Evolutionary conservation across 2,113 vertebrate genomes (phyloP), one percentile per base, ranked within the genome.

Genomic region (Aspidoscelis tigris): DNA sequence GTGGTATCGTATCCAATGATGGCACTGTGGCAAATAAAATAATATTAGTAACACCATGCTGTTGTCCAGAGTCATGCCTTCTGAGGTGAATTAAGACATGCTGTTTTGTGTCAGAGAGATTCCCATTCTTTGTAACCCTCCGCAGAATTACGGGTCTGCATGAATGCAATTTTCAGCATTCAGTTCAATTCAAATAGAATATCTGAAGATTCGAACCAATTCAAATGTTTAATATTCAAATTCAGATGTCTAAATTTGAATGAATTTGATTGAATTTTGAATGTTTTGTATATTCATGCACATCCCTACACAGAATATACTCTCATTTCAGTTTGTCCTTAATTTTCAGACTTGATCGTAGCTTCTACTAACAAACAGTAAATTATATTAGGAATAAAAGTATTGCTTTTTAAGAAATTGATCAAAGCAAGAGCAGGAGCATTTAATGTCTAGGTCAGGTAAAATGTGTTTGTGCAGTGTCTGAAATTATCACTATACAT

Each of bases 401-500:
- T 61, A 41, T 0, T 85, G 80, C 70, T 79, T 72, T 82, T 53
- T 88, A 79, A 82, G 76, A 83, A 81, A 80, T 88, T 22, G 12
- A 41, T 90, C 86, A 22, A 78, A 22, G 66, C 74, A 65, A 77
- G 3, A 0, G 47, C 81, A 79, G 70, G 79, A 26, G 47, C 78
- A 76, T 70, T 88, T 11, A 26, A 41, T 55, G 0, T 83, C 55
- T 0, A 70, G 43, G 0, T 58, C 2, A 64, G 77, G 18, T 39
- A 41, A 81, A 53, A 22, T 44, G 33, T 21, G 41, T 39, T 78
- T 61, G 1, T 81, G 66, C 58, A 53, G 10, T 11, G 65, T 43
- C 43, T 47, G 12, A 53, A n/a, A 26, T 68, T 33, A 70, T 12
- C 11, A 39, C 18, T 24, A 9, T 4, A 66, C 24, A 64, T 70